Evolutionary conservation across 2,888 invertebrate species (phyloP), one percentile per base, ranked within the genome.

Genomic region (Tinea semifulvella): DNA sequence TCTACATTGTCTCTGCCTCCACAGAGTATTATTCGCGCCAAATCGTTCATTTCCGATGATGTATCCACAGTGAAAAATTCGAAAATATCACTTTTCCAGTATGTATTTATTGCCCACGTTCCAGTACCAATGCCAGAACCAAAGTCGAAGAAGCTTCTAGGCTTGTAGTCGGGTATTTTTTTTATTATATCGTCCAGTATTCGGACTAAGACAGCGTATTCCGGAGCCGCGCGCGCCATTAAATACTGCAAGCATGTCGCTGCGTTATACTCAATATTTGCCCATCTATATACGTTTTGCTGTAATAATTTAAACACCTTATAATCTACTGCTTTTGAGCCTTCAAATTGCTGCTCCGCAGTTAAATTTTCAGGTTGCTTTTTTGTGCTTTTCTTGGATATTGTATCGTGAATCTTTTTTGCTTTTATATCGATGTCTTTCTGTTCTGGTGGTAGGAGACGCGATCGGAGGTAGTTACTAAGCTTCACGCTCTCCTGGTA

Each of bases 91-190:
- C 84, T 71, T 6, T 82, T 74, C 95, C 95, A 98, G 11, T 84
- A 76, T 2, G 76, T 65, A 55, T 88, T 87, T 0, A 89, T 86
- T 0, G 93, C 96, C 96, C 96, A 96, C 44, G 88, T 86, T 0
- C 88, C 91, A 0, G 92, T 90, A 0, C 96, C 96, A 3, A 93
- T 73, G 0, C 98, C 98, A 3, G 96, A 93, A 1, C 97, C 98
- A 67, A 93, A 95, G 73, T 98, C 96, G 54, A 96, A 91, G 52
- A 94, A 84, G 48, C 87, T 86, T 47, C 83, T 74, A 0, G 97
- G 97, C 47, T 79, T 77, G 62, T 91, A 97, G 13, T 85, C 65
- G 0, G 83, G 77, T 61, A 89, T 82, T 44, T 87, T 77, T 27
- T 61, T 61, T 42, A 73, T 71, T 44, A 96, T 89, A 77, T 96